Evolutionary conservation across 1,140 invertebrate genomes (phyloP), one percentile per base, ranked within the genome.

Genomic region (Bombyx mandarina): DNA sequence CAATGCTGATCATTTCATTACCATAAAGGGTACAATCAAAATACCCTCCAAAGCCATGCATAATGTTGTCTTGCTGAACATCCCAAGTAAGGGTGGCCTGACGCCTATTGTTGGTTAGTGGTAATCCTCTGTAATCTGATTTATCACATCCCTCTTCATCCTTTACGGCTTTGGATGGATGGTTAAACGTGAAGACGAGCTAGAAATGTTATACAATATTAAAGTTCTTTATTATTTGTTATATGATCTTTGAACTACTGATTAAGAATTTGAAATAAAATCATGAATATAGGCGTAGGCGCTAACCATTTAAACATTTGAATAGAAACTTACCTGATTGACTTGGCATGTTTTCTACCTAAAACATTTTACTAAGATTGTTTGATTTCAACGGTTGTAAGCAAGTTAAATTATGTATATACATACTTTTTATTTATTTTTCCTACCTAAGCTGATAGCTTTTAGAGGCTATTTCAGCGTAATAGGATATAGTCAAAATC

Each of bases 41-140:
- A 79, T 98, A 99, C 2, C 98, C 98, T 54, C 94, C 94, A 83
- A 99, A 96, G 6, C 97, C 98, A 83, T 98, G 96, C 49, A 99
- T 82, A 1, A 97, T 90, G 73, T 92, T 92, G 71, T 97, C 93
- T 65, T 93, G 90, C 35, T 89, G 73, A 0, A 93, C 91, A 6
- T 89, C 77, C 86, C 98, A 99, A 43, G 88, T 89, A 6, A 95
- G 81, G 8, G 86, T 89, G 54, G 89, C 90, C 72, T 92, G 93
- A 45, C 97, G 90, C 47, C 94, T 91, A 82, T 98, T 98, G 70
- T 95, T 93, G 57, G 91, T 92, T 43, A 80, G 55, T 52, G 83
- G 82, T 8, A 97, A 95, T 82, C 80, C 83, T 90, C 79, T 96
- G 94, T 48, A 79, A 54, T 86, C 78, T 26, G 61, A 59, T 43